These are phyloP conservation scores for Diplodus puntazzo DNA, from an alignment of 2,797 vertebrate species.

Conservation along the genomic window DNA sequence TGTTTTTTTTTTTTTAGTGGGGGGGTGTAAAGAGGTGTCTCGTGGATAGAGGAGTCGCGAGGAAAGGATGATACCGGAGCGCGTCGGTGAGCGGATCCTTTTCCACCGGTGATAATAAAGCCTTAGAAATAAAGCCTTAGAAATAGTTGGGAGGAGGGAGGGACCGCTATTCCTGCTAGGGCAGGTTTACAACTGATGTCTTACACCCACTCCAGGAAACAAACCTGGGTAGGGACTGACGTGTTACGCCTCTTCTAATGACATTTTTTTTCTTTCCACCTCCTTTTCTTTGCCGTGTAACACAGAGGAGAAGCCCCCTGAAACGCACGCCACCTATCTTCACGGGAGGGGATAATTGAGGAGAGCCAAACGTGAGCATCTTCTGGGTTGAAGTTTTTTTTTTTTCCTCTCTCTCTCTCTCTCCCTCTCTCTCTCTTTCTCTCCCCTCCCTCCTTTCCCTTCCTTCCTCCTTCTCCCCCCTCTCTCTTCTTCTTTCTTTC, in stretches of 20 bases:
- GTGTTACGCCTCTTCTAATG: conserved; percentile 99
- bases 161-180: conserved; percentile 98
- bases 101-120: conserved; percentile 88
- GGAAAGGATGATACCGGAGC: conserved; percentile 83
- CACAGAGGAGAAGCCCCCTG: conserved; percentile 94
- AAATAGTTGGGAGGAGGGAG: conserved; percentile 92
- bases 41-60: conserved; percentile 83
- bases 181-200: conserved; percentile 99
- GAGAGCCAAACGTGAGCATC: conserved; percentile 99
- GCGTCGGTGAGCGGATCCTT: conserved; percentile 85
- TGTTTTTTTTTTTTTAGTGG: conserved; percentile 44
- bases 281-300: conserved; percentile 93
- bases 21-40: conserved; percentile 41
- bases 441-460: neutral
- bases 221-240: conserved; percentile 99
- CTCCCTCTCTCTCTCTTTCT: neutral
- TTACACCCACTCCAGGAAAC: conserved; percentile 99
- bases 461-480: neutral
- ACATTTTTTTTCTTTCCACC: conserved; percentile 97
- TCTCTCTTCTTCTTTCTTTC: conserved; percentile 16
- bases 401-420: neutral
- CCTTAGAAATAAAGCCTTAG: conserved; percentile 93
- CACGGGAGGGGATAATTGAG: conserved; percentile 99
- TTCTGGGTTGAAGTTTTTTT: conserved; percentile 91
- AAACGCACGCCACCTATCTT: conserved; percentile 99